Conservation (phyloP, 2,113 vertebrate genomes). For the Chaetura pelagica region DNA sequence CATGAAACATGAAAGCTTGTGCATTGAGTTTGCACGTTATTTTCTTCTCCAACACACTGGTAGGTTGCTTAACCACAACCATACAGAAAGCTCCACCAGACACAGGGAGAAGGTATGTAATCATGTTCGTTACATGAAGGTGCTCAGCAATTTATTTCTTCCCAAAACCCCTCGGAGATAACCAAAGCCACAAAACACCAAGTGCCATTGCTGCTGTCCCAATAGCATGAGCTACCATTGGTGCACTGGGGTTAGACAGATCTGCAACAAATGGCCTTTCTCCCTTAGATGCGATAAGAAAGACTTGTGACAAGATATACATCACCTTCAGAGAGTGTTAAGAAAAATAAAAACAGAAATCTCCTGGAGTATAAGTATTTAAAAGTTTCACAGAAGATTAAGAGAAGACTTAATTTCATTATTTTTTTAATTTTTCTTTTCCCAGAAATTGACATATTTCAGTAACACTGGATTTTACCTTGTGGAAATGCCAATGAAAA, state of each 20-base stretch:
- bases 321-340: not conserved
- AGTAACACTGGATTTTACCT: too few relatives aligned
- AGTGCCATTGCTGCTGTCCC: not conserved
- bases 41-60: not conserved
- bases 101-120: not conserved
- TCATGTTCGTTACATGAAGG: not conserved
- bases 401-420: too few relatives aligned
- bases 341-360: not conserved
- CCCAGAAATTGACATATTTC: too few relatives aligned
- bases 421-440: too few relatives aligned
- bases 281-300: not conserved
- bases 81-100: not conserved
- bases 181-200: not conserved
- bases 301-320: not conserved
- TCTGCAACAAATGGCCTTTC: not conserved
- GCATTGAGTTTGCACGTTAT: rapidly evolving
- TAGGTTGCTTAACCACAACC: not conserved
- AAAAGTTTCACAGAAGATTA: not conserved
- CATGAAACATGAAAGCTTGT: not conserved
- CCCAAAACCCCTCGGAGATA: not conserved
- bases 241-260: not conserved
- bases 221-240: not conserved
- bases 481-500: too few relatives aligned
- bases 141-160: not conserved
- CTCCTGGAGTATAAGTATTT: not conserved